A percentile compares a stretch with the other conserved stretches of the same genome.
Conservation (phyloP, 1,140 invertebrate species). For the Dermatophagoides farinae region DNA sequence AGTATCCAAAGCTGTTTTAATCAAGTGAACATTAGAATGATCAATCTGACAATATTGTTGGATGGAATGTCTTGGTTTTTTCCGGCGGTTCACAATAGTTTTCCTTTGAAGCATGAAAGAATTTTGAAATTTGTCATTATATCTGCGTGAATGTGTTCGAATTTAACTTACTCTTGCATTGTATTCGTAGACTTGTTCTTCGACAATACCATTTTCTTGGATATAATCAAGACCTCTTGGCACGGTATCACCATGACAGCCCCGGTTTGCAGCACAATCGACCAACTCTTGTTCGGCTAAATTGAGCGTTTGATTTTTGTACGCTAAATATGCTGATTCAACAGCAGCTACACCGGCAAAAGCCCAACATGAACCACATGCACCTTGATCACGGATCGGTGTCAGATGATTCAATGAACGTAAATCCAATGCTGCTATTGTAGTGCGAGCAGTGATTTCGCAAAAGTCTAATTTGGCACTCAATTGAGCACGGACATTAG, state of each 20-base stretch:
- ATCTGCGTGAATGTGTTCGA: too few species aligned
- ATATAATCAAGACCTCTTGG: background rate
- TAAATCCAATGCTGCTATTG: conserved; percentile 50
- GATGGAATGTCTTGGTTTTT: too few species aligned
- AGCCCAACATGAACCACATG: conserved; percentile 26
- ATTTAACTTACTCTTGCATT: too few species aligned
- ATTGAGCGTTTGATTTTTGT: background rate
- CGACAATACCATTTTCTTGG: background rate
- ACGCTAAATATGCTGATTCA: conserved; percentile 1
- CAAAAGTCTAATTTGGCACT: too few species aligned
- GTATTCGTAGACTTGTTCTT: background rate
- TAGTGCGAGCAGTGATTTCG: too few species aligned
- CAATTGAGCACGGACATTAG: too few species aligned
- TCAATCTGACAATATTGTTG: too few species aligned
- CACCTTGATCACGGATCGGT: conserved; percentile 53
- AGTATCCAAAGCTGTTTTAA: too few species aligned
- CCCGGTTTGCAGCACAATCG: conserved; percentile 1
- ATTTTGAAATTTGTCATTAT: too few species aligned
- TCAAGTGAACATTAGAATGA: too few species aligned
- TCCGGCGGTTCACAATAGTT: too few species aligned
- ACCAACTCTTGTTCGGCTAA: conserved; percentile 14
- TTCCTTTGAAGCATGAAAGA: too few species aligned
- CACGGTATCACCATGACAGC: background rate
- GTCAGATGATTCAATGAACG: conserved; percentile 46
- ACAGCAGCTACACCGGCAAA: conserved; percentile 19